Conservation (phyloP, 2,797 vertebrate species). For the Bradypus variegatus region DNA sequence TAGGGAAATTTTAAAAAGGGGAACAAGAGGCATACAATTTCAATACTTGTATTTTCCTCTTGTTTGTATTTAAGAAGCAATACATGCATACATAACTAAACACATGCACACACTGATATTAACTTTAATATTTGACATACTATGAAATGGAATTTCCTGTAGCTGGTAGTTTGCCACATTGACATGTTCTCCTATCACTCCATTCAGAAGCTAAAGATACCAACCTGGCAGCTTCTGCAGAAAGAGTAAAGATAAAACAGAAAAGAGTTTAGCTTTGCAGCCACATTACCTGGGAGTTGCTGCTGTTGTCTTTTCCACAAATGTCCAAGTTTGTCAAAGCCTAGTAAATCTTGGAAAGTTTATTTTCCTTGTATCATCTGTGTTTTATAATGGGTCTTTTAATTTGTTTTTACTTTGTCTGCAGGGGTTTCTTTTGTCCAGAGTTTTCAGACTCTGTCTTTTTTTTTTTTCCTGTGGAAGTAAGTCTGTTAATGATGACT, state of each 20-base stretch:
- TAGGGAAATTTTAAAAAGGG: neutral
- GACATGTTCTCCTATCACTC: slow-evolving; percentile 77
- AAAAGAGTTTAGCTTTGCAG: slow-evolving; percentile 43
- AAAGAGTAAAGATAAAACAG: slow-evolving; percentile 49
- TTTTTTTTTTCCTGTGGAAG: slow-evolving; percentile 77
- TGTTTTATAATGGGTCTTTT: slow-evolving; percentile 95
- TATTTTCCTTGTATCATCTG: slow-evolving; percentile 98
- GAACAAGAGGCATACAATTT: neutral
- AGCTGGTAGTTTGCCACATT: slow-evolving; percentile 75
- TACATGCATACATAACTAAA: neutral
- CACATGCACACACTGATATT: neutral
- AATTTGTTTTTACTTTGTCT: slow-evolving; percentile 96
- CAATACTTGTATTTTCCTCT: neutral
- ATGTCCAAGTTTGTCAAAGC: slow-evolving; percentile 83
- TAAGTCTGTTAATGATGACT: slow-evolving; percentile 84
- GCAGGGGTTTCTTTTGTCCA: slow-evolving; percentile 88
- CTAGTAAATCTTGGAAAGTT: slow-evolving; percentile 91
- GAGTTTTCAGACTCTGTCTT: slow-evolving; percentile 76
- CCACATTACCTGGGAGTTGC: slow-evolving; percentile 74
- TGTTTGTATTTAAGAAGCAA: neutral
- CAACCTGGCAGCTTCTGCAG: slow-evolving; percentile 67
- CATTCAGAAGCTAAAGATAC: slow-evolving; percentile 75
- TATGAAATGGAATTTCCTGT: slow-evolving; percentile 51
- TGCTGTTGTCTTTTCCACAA: slow-evolving; percentile 93
- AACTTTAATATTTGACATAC: neutral